Evolutionary conservation across 2,797 vertebrate genomes (phyloP), one percentile per base, ranked within the genome.

Genomic region (Orientallactaga sibirica): DNA sequence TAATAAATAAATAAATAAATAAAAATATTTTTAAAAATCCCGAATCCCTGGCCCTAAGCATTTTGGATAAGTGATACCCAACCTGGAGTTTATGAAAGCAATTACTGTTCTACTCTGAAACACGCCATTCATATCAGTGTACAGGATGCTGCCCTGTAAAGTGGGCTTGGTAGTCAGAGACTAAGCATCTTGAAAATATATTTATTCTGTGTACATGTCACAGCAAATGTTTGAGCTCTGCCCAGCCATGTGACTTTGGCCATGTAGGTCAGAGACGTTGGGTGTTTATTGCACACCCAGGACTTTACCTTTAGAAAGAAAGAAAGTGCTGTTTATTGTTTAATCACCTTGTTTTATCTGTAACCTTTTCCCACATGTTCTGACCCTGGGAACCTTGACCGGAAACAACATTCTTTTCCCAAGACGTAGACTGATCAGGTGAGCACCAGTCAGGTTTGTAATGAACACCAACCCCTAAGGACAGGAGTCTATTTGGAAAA

Each of bases 221-320:
- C 27, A 80, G 3, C 10, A 20, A 24, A 10, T 0, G 2, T 43
- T 24, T 1, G 0, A 33, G 29, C 27, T 25, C 19, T 33, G 4
- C 48, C 64, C 7, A 6, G 25, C 43, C 7, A 0, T 0, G 2
- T 22, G 85, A 77, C 61, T n/a, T 73, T 52, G 74, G 48, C 20
- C 11, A 0, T 12, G 7, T 1, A 7, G 7, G n/a, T 81, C n/a
- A 41, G 22, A 48, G 68, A 58, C 2, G 20, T 33, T 90, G 55
- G 48, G 5, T 11, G 37, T 70, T 71, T 27, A 11, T 1, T 33
- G 71, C n/a, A 27, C 11, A 43, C n/a, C 6, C 24, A 33, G 64
- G 27, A 43, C 8, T 5, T 48, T 1, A 24, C 20, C 4, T 43
- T 86, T 75, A 80, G 37, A 16, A 76, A 64, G 37, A 76, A 29